These are phyloP conservation scores for Capromys pilorides DNA, from an alignment of 2,797 vertebrate species.

Conservation along the genomic window DNA sequence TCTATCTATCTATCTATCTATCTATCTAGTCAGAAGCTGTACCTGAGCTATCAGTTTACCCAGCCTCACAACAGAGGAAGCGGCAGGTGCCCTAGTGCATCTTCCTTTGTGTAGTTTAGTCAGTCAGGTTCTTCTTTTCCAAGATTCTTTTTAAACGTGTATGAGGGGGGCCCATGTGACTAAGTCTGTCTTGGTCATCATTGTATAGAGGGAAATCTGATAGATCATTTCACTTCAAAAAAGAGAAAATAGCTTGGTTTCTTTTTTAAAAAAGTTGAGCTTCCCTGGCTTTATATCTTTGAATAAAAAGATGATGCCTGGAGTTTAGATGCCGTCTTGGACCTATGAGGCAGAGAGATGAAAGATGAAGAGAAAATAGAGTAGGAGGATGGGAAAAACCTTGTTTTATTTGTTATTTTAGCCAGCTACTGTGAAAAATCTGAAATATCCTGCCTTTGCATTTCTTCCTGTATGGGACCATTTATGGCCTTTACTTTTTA, in stretches of 20 bases:
- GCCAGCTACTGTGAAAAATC: neutral
- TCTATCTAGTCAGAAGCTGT: neutral
- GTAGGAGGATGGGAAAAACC: neutral
- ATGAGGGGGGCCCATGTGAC: neutral
- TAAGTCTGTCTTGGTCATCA: neutral
- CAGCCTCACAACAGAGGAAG: neutral
- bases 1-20: neutral
- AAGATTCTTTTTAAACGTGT: neutral
- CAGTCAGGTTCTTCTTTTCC: neutral
- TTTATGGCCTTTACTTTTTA: conserved; percentile 36
- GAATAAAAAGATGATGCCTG: neutral
- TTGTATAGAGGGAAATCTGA: neutral
- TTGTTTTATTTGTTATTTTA: neutral
- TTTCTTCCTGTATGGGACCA: neutral
- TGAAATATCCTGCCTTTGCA: neutral
- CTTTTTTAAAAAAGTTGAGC: neutral
- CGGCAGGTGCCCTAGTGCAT: neutral
- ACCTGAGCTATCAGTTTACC: neutral
- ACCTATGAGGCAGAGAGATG: neutral
- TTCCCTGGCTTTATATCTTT: conserved; percentile 22
- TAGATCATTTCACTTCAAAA: neutral
- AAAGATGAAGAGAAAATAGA: neutral
- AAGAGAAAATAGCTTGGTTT: neutral
- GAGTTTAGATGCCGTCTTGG: neutral
- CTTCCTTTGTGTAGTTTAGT: neutral